Evolutionary conservation across 2,113 vertebrate genomes (phyloP).

Genomic region (Terrapene triunguis): DNA sequence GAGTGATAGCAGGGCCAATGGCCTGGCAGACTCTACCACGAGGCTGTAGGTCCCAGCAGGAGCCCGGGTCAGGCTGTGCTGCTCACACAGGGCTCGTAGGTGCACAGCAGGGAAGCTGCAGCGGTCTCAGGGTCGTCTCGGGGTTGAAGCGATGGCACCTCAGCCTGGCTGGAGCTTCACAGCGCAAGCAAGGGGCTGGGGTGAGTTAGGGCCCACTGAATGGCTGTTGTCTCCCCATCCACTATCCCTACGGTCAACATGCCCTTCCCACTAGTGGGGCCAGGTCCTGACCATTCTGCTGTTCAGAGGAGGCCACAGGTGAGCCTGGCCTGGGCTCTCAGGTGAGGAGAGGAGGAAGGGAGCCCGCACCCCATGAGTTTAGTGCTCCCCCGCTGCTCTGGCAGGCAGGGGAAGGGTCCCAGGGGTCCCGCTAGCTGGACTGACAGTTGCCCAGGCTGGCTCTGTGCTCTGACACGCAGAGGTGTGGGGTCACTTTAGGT

Average conservation of each 20-base stretch:
- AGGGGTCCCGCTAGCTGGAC: neutral
- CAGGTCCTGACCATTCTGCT: neutral
- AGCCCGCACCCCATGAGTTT: too few species aligned
- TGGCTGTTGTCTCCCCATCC: neutral
- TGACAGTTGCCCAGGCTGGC: neutral
- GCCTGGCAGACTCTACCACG: neutral
- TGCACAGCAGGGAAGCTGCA: neutral
- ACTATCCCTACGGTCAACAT: neutral
- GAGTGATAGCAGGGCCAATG: neutral
- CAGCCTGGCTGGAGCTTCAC: neutral
- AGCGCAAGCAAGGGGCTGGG: neutral
- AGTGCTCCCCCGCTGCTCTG: too few species aligned
- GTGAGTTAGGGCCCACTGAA: neutral
- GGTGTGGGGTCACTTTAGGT: neutral
- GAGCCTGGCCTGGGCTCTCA: neutral
- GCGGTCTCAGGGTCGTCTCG: neutral
- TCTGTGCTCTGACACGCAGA: too few species aligned
- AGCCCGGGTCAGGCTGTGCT: neutral
- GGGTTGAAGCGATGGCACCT: neutral
- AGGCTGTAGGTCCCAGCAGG: neutral
- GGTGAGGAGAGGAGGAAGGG: neutral
- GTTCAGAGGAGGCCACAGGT: neutral
- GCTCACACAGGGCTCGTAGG: neutral
- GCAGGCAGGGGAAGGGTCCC: neutral
- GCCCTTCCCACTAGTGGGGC: neutral